These are phyloP conservation scores for Parauchenoglanis punctatus DNA, from an alignment of 2,797 vertebrate species.

Conservation along the genomic window DNA sequence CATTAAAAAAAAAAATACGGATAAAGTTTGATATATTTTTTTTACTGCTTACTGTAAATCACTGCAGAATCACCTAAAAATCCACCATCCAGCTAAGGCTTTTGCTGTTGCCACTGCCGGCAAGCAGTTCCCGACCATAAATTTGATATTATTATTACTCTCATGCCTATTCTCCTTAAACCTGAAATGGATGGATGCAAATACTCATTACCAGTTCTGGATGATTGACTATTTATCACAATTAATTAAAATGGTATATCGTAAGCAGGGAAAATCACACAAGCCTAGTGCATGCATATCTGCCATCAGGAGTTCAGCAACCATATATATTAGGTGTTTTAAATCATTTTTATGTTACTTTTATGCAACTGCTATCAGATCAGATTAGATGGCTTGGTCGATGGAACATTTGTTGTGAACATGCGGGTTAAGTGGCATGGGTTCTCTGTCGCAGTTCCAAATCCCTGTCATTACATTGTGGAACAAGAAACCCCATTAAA, in stretches of 20 bases:
- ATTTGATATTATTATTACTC: background rate
- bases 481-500: background rate
- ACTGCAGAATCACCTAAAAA: background rate
- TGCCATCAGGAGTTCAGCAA: background rate
- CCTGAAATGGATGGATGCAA: background rate
- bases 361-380: background rate
- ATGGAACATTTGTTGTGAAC: background rate
- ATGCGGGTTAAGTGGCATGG: background rate
- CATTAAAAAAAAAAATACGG: background rate
- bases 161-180: background rate
- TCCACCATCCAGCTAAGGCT: background rate
- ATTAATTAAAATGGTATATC: background rate
- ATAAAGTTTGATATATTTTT: background rate
- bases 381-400: background rate
- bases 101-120: background rate
- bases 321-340: background rate
- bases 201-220: background rate
- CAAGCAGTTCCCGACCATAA: background rate
- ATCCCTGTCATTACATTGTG: background rate
- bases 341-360: background rate
- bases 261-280: background rate
- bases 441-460: background rate
- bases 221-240: background rate
- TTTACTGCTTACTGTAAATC: background rate
- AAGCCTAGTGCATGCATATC: background rate